These are phyloP conservation scores for Polypterus bichir DNA, from an alignment of 2,113 vertebrate species.

Conservation along the genomic window DNA sequence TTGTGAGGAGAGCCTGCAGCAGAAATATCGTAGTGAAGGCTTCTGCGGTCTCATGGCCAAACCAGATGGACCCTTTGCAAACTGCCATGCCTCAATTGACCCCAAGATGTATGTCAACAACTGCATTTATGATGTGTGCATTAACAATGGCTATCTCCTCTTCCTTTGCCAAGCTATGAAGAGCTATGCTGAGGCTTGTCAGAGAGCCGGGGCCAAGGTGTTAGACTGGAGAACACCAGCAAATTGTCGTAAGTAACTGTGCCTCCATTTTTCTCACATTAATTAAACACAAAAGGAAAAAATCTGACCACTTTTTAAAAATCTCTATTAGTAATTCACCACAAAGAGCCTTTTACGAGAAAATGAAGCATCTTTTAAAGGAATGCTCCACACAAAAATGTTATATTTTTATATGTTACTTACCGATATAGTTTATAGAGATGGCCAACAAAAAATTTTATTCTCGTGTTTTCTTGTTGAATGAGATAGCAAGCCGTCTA, in stretches of 20 bases:
- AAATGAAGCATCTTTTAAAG: too few relatives aligned
- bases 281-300: too few relatives aligned
- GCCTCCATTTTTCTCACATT: too few relatives aligned
- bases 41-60: conserved; percentile 23
- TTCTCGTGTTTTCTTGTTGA: too few relatives aligned
- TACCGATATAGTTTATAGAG: too few relatives aligned
- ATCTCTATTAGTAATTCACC: too few relatives aligned
- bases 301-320: too few relatives aligned
- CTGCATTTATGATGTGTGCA: conserved; percentile 50
- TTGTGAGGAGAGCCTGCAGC: conserved; percentile 8
- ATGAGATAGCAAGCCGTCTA: too few relatives aligned
- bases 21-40: conserved; percentile 2
- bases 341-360: too few relatives aligned
- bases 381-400: too few relatives aligned
- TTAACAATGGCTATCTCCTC: conserved; percentile 15
- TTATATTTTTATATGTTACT: too few relatives aligned
- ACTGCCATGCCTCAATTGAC: conserved; percentile 31
- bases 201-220: conserved; percentile 19
- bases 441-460: too few relatives aligned
- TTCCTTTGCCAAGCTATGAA: conserved; percentile 39
- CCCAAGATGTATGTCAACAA: conserved; percentile 37
- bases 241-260: conserved; percentile 27
- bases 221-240: conserved; percentile 14
- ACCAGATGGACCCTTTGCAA: conserved; percentile 33
- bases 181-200: conserved; percentile 40